Percentiles rank a stretch among this genome's conserved stretches.
Evolutionary conservation across 2,888 invertebrate genomes (phyloP).

Genomic region (Ophion obscuratus): DNA sequence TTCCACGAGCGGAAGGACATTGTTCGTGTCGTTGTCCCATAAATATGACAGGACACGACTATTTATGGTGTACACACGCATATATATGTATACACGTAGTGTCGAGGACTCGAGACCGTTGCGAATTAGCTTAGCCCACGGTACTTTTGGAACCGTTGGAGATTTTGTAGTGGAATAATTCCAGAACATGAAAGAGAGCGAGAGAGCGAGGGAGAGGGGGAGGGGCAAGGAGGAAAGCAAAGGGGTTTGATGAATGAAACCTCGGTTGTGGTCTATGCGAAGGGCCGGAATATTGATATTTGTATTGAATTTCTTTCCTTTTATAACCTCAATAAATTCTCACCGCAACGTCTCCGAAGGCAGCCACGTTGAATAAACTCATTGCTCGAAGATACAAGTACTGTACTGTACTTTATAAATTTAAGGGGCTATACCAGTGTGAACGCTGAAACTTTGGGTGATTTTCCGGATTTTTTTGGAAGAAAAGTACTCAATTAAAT

Average conservation of each 20-base stretch:
- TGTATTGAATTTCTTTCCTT: background rate
- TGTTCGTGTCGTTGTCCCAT: background rate
- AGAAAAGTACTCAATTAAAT: too few species aligned
- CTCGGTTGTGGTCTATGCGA: background rate
- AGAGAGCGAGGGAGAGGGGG: background rate
- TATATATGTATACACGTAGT: background rate
- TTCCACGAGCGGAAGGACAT: background rate
- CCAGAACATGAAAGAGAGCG: background rate
- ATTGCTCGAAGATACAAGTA: background rate
- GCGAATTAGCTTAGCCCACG: background rate
- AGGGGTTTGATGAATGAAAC: background rate
- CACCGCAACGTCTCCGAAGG: background rate
- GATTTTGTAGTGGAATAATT: background rate
- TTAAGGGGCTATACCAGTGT: too few species aligned
- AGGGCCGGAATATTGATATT: background rate
- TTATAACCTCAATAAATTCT: background rate
- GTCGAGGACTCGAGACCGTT: background rate
- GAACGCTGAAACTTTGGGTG: too few species aligned
- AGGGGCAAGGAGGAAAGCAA: background rate
- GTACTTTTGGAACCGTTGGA: background rate
- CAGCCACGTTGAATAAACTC: background rate
- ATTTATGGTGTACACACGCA: background rate
- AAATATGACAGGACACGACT: background rate
- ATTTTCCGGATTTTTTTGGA: too few species aligned
- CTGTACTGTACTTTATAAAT: background rate